Evolutionary conservation across 2,888 invertebrate species (phyloP).

Genomic region (Cartodere bifasciata): DNA sequence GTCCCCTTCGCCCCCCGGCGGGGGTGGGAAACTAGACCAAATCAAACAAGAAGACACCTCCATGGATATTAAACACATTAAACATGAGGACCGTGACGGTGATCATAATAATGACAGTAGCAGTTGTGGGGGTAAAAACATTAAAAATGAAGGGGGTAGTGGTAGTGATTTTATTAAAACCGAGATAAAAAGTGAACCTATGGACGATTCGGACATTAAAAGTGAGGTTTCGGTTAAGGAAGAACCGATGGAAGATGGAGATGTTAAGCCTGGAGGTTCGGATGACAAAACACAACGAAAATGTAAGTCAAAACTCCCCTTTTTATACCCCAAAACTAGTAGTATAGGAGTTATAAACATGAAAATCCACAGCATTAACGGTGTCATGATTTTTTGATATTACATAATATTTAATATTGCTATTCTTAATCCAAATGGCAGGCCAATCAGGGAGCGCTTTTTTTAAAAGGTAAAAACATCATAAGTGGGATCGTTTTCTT

Average conservation of each 20-base stretch:
- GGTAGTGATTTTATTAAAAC: conserved; percentile 28
- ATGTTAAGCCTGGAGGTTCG: conserved; percentile 33
- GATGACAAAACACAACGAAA: conserved; percentile 50
- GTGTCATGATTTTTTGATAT: no score
- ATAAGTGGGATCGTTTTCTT: no score
- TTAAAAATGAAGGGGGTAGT: conserved; percentile 39
- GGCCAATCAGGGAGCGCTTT: no score
- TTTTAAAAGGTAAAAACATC: no score
- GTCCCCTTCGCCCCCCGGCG: conserved; percentile 44
- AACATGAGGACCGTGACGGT: conserved; percentile 49
- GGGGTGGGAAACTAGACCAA: conserved; percentile 47
- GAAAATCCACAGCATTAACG: no score
- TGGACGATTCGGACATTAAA: conserved; percentile 38
- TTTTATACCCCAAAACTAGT: no score
- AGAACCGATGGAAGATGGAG: conserved; percentile 39
- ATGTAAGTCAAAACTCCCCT: no score
- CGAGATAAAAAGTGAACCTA: conserved; percentile 49
- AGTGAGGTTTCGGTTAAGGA: conserved; percentile 42
- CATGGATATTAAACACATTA: conserved; percentile 46
- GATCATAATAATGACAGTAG: conserved; percentile 34
- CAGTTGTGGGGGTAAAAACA: conserved; percentile 47
- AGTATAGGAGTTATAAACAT: no score
- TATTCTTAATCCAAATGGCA: no score
- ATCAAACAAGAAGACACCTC: conserved; percentile 50
- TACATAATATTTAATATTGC: no score